phyloP scores from a whole-genome alignment of 2,113 vertebrate species.

The Candoia aspera region DNA sequence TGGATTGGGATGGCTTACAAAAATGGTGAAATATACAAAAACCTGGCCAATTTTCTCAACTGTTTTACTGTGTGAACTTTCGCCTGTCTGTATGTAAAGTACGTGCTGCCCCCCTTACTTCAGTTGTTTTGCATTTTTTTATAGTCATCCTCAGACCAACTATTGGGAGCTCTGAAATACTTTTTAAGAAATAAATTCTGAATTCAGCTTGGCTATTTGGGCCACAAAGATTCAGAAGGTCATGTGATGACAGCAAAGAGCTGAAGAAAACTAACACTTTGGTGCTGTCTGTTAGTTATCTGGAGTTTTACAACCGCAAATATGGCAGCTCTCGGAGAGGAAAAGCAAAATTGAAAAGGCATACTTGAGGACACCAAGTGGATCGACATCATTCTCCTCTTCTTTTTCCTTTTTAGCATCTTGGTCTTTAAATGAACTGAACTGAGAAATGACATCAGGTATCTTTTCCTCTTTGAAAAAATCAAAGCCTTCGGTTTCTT shows the following conservation, averaged over 20 bases:
- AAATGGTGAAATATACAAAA: not conserved
- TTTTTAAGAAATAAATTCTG: not conserved
- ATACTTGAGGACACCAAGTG: slow-evolving; percentile 83
- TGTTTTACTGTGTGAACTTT: not conserved
- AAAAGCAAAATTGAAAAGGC: slow-evolving; percentile 14
- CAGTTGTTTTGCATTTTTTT: not conserved
- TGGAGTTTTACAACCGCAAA: not conserved
- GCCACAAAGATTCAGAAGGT: not conserved
- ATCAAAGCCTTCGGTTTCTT: slow-evolving; percentile 70
- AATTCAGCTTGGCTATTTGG: not conserved
- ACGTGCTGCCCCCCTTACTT: not conserved
- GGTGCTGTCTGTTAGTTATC: not conserved
- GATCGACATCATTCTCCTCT: slow-evolving; percentile 78
- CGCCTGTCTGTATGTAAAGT: not conserved
- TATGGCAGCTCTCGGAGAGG: not conserved
- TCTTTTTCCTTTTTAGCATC: not conserved
- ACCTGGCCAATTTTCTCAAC: not conserved
- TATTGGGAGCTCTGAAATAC: not conserved
- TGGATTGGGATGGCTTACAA: not conserved
- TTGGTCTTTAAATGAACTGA: slow-evolving; percentile 22
- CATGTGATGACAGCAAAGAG: not conserved
- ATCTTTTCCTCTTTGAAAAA: slow-evolving; percentile 78
- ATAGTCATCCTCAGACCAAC: not conserved
- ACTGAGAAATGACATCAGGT: slow-evolving; percentile 38
- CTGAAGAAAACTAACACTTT: not conserved